These are phyloP conservation scores for Caerostris darwini DNA, from an alignment of 1,140 invertebrate species.

Conservation along the genomic window DNA sequence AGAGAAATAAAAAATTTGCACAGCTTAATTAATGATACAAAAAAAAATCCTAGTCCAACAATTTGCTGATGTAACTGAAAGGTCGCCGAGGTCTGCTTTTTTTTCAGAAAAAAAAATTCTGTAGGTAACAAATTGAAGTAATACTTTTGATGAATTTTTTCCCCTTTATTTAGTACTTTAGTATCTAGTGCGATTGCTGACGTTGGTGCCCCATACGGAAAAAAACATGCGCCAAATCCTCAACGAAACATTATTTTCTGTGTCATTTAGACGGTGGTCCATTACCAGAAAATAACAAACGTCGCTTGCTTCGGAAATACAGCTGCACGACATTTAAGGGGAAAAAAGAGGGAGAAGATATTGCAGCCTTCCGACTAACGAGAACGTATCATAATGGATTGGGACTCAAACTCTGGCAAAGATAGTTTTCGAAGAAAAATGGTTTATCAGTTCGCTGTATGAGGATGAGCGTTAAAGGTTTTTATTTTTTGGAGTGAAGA, in stretches of 20 bases:
- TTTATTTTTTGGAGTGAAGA: background rate
- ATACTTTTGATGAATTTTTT: background rate
- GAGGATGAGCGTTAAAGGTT: no score
- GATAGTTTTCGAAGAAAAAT: background rate
- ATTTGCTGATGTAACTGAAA: background rate
- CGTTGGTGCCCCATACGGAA: background rate
- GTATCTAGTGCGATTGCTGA: background rate
- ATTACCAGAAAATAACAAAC: slow-evolving; percentile 60
- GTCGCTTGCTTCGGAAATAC: background rate
- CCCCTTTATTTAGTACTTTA: background rate
- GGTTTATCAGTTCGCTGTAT: background rate
- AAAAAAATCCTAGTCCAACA: background rate
- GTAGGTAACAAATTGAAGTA: background rate
- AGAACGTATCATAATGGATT: slow-evolving; percentile 56
- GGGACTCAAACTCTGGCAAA: slow-evolving; percentile 26
- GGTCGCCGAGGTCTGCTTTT: background rate
- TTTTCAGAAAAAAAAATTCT: no score
- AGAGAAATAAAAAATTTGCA: no score
- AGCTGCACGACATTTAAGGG: background rate
- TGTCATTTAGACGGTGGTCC: slow-evolving; percentile 57
- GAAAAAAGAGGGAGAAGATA: background rate
- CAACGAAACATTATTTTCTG: slow-evolving; percentile 42
- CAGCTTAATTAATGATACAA: background rate
- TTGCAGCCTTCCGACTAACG: background rate
- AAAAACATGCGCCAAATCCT: slow-evolving; percentile 9